phyloP scores from a whole-genome alignment of 2,797 vertebrate species.

The Heliangelus exortis region DNA sequence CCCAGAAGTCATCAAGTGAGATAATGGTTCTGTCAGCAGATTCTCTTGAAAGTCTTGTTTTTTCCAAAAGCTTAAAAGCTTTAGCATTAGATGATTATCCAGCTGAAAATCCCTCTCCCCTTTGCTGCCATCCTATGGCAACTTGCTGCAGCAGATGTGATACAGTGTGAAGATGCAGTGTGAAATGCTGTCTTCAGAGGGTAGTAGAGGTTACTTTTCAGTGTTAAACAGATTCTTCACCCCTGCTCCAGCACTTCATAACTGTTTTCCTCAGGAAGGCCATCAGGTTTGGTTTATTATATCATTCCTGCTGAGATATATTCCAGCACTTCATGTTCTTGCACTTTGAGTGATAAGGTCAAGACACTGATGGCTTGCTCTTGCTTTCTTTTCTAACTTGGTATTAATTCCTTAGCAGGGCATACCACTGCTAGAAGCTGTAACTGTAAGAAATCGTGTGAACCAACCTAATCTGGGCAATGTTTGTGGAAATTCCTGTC shows the following conservation, averaged over 20 bases:
- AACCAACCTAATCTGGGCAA: background rate
- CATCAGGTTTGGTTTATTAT: background rate
- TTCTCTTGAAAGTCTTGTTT: background rate
- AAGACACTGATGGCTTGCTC: background rate
- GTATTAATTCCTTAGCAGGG: background rate
- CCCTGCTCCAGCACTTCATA: background rate
- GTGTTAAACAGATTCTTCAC: background rate
- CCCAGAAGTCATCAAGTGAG: background rate
- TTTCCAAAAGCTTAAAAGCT: conserved; percentile 1
- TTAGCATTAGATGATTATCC: background rate
- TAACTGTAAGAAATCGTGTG: background rate
- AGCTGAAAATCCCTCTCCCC: background rate
- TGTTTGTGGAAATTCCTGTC: background rate
- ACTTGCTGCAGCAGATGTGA: background rate
- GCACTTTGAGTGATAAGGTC: background rate
- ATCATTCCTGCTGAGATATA: background rate
- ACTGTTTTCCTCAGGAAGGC: background rate
- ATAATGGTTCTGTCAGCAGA: background rate
- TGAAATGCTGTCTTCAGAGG: conserved; percentile 36
- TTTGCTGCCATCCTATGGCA: conserved; percentile 58
- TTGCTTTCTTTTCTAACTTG: background rate
- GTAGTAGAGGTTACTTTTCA: conserved; percentile 20
- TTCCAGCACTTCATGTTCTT: background rate
- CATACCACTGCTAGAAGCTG: background rate
- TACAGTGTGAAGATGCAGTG: background rate